Base-by-base conservation (phyloP, 2,113 vertebrate genomes). In the Telmatochromis brachygnathus region DNA sequence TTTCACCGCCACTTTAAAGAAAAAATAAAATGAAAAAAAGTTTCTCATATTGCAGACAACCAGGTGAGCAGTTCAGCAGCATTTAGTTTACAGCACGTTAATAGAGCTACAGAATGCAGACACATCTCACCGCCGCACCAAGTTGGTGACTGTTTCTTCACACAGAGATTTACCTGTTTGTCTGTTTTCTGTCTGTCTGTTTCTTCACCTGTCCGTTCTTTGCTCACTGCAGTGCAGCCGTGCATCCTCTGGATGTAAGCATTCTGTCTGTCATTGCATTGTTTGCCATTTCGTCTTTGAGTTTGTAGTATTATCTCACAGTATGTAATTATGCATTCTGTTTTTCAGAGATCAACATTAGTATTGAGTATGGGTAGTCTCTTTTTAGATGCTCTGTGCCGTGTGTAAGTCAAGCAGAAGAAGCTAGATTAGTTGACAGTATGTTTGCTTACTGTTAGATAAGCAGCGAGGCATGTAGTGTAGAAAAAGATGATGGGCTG, bases 161-260 rank as follows among this genome's bases (percentile, higher is more conserved):
- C 81, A 60, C 84, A 81, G 54, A 81, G 62, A 87, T 87, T 90
- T 88, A 93, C 89, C 87, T 85, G 86, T 93, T 45, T 94, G 79
- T 93, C 79, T 93, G 53, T 92, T 88, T 87, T 88, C 82, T 91
- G 10, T 82, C 80, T 88, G 84, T 93, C 88, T 90, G 83, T 90
- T 73, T 93, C 79, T 88, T 90, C 88, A 90, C 92, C 89, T 89
- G 89, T 93, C 90, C 87, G 87, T 92, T 87, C 85, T 53, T 91
- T 30, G 91, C 90, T 94, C 93, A 88, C 90, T 92, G 93, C 93
- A 88, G 95, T 91, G 84, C 92, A 88, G 87, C 94, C 89, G 82
- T 91, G 92, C 91, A 94, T 95, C 94, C 89, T 92, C 65, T 87
- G 91, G 93, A 93, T 94, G 93, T 94, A 94, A 95, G 95, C 93